Evolutionary conservation across 1,140 invertebrate species (phyloP), one percentile per base, ranked within the genome.

Genomic region (Papilio machaon): DNA sequence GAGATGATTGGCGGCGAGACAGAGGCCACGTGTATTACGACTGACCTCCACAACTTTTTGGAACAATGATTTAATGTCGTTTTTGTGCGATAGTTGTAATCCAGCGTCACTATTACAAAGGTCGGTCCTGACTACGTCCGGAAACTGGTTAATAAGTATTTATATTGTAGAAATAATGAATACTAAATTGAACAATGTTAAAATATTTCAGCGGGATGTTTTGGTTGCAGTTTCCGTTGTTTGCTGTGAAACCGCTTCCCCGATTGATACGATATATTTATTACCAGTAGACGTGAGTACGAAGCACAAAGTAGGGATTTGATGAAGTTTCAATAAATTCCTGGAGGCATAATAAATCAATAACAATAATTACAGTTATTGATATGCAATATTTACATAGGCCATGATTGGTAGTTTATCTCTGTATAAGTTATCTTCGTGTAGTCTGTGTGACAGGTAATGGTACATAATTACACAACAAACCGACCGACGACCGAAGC

Each of bases 241-340:
- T 70, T 70, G 64, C 30, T 7, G 11, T 30, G 64, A 70, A 70
- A 35, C 64, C 13, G 30, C 64, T 38, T 70, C 64, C 30, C 64
- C 23, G 11, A 70, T 70, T 35, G 30, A 70, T 70, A 67, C 60
- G 23, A 67, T 11, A 67, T 30, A 64, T 67, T 67, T 70, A 70
- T 35, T 17, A 35, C 13, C 13, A 23, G 2, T 30, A 35, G 23
- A 30, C 30, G 11, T 11, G 23, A 70, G n/a, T 13, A 70, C 11
- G 4, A 38, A 38, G 13, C 19, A 64, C 64, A 70, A 70, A 35
- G 64, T 70, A 35, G 19, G 35, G 13, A 35, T 35, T 2, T 6
- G 7, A n/a, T 19, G 64, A 11, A 30, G 13, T 70, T 35, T 70
- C 11, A 70, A 70, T 67, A 15, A 67, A 64, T 11, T 64, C 60